These are phyloP conservation scores for Drosophila rhopaloa DNA, from an alignment of 1,140 invertebrate species.

Conservation along the genomic window DNA sequence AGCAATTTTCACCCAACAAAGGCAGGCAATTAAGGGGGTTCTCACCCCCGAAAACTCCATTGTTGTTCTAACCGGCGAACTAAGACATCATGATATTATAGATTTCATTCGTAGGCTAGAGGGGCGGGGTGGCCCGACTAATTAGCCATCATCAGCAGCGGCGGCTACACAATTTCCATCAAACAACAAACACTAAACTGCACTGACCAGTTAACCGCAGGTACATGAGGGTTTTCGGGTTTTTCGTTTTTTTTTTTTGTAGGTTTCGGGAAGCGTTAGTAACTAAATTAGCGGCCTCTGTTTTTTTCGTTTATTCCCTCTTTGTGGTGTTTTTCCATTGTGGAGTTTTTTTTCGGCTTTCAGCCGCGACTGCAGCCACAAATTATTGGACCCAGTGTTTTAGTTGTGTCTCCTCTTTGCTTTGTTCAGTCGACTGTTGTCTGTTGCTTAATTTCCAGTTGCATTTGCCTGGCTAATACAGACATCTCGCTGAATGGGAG, in stretches of 20 bases:
- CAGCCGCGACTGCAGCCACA: conserved; percentile 15
- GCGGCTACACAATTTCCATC: conserved; percentile 64
- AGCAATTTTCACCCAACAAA: conserved; percentile 75
- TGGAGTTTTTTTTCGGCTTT: conserved; percentile 20
- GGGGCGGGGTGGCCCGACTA: conserved; percentile 37
- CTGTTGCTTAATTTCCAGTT: conserved; percentile 72
- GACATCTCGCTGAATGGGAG: conserved; percentile 51
- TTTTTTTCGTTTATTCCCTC: conserved; percentile 32
- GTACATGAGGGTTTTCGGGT: conserved; percentile 64
- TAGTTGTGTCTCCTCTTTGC: conserved; percentile 28
- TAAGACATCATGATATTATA: conserved; percentile 57
- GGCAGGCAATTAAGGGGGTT: conserved; percentile 32
- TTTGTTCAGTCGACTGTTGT: conserved; percentile 33
- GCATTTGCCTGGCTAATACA: conserved; percentile 73
- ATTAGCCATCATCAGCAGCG: conserved; percentile 78
- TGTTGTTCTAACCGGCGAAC: conserved; percentile 45
- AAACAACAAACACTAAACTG: conserved; percentile 34
- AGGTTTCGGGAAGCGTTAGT: conserved; percentile 47
- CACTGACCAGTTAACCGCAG: conserved; percentile 64
- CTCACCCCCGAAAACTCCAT: conserved; percentile 23
- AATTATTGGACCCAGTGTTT: conserved; percentile 42
- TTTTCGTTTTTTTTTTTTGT: conserved; percentile 1
- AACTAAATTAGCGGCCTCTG: conserved; percentile 75
- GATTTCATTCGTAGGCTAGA: conserved; percentile 6
- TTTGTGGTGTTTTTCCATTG: conserved; percentile 15